Base-by-base conservation (phyloP, 2,888 invertebrate species). In the Erynnis tages region DNA sequence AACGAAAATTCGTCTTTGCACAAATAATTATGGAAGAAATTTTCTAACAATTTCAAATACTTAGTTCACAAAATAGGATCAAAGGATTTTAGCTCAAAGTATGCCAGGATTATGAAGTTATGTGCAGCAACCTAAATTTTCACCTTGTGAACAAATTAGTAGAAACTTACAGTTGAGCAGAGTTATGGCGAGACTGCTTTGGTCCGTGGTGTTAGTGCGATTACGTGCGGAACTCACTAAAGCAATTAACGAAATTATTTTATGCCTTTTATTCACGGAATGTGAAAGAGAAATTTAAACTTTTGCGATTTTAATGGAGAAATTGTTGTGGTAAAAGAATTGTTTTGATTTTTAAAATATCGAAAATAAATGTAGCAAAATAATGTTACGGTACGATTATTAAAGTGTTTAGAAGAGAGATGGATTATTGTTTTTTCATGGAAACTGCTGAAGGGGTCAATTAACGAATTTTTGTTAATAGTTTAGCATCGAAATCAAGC, bases 201-300 rank as follows among this genome's bases (percentile, higher is more conserved):
- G 32, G 10, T 29, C 30, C 47, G 37, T 40, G 23, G 40, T 29
- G 40, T 30, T 49, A 6, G 10, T 30, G 8, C 16, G 38, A 25
- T 40, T 40, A 58, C 50, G 32, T 30, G 45, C 44, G 27, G 37
- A 41, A 41, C 49, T 38, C 17, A 32, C 25, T 27, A 35, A 41
- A 34, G 43, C 53, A 54, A 54, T 57, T 54, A 55, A 53, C 35
- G 16, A 46, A 53, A 56, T 30, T 32, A 50, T 25, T 54, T 56
- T 47, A 56, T 32, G 52, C 54, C 54, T 45, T 35, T 34, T 45
- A 48, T 50, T 43, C 58, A 54, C 53, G 55, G 48, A 40, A 52
- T 5, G 27, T 40, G 11, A 41, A 53, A 47, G 47, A 44, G 32
- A 50, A 53, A 44, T 54, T 48, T 50, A 32, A 1, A 4, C n/a